These are phyloP conservation scores for Elachura formosa DNA, from an alignment of 2,113 vertebrate species.

Conservation along the genomic window DNA sequence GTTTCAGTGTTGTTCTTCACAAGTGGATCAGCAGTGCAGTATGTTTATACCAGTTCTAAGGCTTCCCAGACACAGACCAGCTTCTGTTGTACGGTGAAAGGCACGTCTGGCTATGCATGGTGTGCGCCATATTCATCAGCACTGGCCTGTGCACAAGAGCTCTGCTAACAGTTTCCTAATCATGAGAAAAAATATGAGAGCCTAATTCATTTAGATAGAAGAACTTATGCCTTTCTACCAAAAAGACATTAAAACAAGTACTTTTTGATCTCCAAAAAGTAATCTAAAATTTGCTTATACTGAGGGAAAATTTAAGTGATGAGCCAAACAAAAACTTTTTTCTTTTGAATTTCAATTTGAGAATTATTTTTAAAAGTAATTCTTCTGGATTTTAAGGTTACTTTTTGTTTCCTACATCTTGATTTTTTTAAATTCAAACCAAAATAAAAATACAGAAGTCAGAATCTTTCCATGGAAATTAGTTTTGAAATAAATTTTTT, in stretches of 20 bases:
- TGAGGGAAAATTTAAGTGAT: background rate
- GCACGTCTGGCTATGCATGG: background rate
- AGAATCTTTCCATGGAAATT: background rate
- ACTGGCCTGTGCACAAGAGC: rapidly evolving
- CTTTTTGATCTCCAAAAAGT: background rate
- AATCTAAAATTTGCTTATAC: background rate
- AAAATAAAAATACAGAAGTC: background rate
- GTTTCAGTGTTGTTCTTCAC: background rate
- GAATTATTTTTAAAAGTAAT: background rate
- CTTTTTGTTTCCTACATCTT: background rate
- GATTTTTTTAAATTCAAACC: background rate
- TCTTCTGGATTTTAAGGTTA: background rate
- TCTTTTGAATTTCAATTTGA: background rate
- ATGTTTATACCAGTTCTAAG: background rate
- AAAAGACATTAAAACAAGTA: background rate
- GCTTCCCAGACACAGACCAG: background rate
- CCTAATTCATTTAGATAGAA: background rate
- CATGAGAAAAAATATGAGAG: background rate
- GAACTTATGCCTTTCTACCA: background rate
- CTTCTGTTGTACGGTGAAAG: background rate
- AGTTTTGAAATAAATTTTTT: background rate
- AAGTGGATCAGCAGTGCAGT: background rate
- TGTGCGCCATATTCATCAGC: rapidly evolving
- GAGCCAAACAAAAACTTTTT: background rate
- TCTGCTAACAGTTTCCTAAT: background rate